Evolutionary conservation across 2,888 invertebrate species (phyloP), one percentile per base, ranked within the genome.

Genomic region (Allolobophora icterica): DNA sequence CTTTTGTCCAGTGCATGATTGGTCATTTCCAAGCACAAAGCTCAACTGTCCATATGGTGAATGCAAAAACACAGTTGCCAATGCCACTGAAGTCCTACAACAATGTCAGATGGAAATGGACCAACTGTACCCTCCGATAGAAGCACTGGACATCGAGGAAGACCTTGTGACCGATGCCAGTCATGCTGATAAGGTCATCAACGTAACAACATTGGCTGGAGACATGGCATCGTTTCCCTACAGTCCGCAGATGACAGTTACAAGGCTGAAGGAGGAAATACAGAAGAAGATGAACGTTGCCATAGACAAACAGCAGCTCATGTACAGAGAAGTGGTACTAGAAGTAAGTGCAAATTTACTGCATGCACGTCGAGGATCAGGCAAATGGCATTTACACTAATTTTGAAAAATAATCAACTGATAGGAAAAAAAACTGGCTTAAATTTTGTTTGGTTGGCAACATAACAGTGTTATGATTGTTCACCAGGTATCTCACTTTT

Each of bases 261-360:
- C 19, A 21, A 87, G 24, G 87, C 38, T 87, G 87, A 87, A 87
- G 87, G 87, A 87, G 35, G 38, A 35, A 38, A 87, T 87, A 35
- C 38, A 34, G 35, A 87, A 35, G 87, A 38, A 35, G n/a, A 87
- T 87, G 87, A 87, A 87, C 8, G 87, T 87, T 8, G 35, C 34
- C 17, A 34, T 33, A 24, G 35, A 87, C 87, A 87, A 87, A 87
- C 87, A 87, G 38, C 87, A 87, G 35, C 87, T 87, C 87, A 87
- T 87, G 87, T 87, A 87, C 87, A 87, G 24, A 34, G 87, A 87
- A n/a, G 87, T 87, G 35, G 38, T 87, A 21, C 87, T 87, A 5
- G 87, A 87, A 35, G 87, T 87, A 87, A 38, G 34, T 35, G 5
- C 19, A 34, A 34, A 35, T 35, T 19, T 71, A 71, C 71, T 71